These are phyloP conservation scores for Latrodectus geometricus DNA, from an alignment of 1,140 invertebrate species.

Conservation along the genomic window DNA sequence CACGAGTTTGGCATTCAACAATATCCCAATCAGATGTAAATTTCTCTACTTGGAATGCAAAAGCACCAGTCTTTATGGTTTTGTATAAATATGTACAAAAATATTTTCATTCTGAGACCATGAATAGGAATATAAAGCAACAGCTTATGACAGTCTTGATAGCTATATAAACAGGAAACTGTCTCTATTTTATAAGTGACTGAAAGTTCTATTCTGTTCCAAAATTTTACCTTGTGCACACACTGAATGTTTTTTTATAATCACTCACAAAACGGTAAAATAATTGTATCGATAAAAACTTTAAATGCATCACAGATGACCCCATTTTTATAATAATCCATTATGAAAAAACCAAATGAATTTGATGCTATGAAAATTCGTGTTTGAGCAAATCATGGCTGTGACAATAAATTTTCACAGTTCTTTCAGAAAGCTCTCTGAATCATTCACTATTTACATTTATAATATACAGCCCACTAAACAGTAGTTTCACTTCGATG, in stretches of 20 bases:
- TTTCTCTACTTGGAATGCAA: slow-evolving; percentile 9
- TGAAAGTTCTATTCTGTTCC: background rate
- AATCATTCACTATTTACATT: too few species aligned
- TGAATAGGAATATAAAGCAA: background rate
- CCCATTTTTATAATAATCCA: too few species aligned
- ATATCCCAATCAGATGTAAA: background rate
- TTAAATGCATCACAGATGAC: background rate
- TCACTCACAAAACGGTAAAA: background rate
- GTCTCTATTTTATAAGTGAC: background rate
- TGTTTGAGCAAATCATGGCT: too few species aligned
- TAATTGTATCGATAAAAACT: background rate
- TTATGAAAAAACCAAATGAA: too few species aligned
- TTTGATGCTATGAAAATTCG: too few species aligned
- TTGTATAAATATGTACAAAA: slow-evolving; percentile 40
- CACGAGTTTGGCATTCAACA: slow-evolving; percentile 22
- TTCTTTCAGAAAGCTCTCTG: too few species aligned
- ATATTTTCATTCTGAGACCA: background rate
- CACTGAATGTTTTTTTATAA: background rate
- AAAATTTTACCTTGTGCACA: background rate
- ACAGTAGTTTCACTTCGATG: slow-evolving; percentile 66
- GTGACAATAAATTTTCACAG: too few species aligned
- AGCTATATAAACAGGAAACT: background rate
- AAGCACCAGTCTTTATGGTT: background rate
- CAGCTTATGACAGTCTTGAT: background rate
- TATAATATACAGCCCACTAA: slow-evolving; percentile 14